Base-by-base conservation (phyloP, 2,797 vertebrate genomes). In the Podarcis siculus region DNA sequence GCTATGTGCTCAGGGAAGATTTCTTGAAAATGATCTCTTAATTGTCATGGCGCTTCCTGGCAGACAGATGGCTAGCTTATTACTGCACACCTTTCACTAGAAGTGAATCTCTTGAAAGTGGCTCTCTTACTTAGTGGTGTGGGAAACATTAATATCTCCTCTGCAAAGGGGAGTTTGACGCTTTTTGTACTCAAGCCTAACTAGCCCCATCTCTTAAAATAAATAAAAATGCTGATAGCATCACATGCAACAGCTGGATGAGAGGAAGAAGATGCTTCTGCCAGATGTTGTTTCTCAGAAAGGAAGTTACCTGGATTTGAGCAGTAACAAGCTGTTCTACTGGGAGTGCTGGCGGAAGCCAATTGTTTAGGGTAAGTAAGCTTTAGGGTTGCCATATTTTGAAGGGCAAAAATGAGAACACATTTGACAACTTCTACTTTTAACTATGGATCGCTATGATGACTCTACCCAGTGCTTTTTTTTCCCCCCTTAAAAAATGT, bases 301-400 rank as follows among this genome's bases (percentile, higher is more conserved):
- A 79, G 87, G 95, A 96, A 95, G 91, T 93, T 94, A 93, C 94
- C 95, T 93, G 71, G 95, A 91, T 93, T 95, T 97, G 95, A 97
- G 87, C 92, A 85, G 90, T 94, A 97, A 97, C 96, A 96, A 97
- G 95, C 92, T 79, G 92, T 87, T 95, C 94, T 87, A 87, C 95
- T 96, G 96, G 90, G 96, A 95, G 83, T 92, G 85, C 87, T 90
- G 93, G 87, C 89, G 87, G 92, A 82, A 89, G 88, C 94, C 96
- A 94, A 93, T 91, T 91, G 90, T 95, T 96, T 92, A 92, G 95
- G 94, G 92, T 93, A 95, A 89, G 87, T 92, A 78, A 92, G 79
- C 90, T 93, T 42, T 15, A 55, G 49, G 13, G 13, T 55, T 55
- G 49, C 49, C 49, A 55, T 55, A 55, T 55, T 55, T 15, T 55